Base-by-base conservation (phyloP, 2,888 invertebrate genomes). In the Fabriciana adippe region DNA sequence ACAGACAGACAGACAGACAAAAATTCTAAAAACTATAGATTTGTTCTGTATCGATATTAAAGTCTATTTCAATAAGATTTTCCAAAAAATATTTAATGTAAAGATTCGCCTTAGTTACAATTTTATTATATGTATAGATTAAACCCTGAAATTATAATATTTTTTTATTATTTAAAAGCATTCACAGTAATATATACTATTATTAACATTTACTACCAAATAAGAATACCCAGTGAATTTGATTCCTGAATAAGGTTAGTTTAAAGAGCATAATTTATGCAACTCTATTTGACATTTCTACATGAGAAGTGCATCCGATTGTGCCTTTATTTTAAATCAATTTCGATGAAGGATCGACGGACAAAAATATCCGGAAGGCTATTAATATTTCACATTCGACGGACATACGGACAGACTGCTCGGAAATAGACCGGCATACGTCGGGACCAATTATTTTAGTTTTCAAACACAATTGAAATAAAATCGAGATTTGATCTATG, bases 331-430 rank as follows among this genome's bases (percentile, higher is more conserved):
- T 64, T 41, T 55, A 65, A 71, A 71, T 65, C 71, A 69, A 67
- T 67, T 59, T 64, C 59, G 69, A 56, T 71, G 69, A 63, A 69
- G 67, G 67, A 67, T 64, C 64, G 56, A 54, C 63, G 69, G 61
- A 68, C 78, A 73, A 78, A 80, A 77, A 77, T 80, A 78, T 73
- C 74, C 72, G 73, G 72, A 75, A 26, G 51, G 74, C 76, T 81
- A 86, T 84, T 84, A 86, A 84, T 81, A 77, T 81, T 85, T 77
- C 84, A 82, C 72, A 66, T 77, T 72, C 76, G 65, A 76, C 75
- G 64, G 78, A 75, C 75, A 67, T 74, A 66, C 71, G 73, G 74
- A 67, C 74, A 60, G 71, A 59, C 67, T 26, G 68, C 53, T 63
- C 73, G 70, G 73, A 79, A 80, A 83, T 82, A 79, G 78, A 78